Evolutionary conservation across 2,797 vertebrate genomes (phyloP).

Genomic region (Thamnophis elegans): DNA sequence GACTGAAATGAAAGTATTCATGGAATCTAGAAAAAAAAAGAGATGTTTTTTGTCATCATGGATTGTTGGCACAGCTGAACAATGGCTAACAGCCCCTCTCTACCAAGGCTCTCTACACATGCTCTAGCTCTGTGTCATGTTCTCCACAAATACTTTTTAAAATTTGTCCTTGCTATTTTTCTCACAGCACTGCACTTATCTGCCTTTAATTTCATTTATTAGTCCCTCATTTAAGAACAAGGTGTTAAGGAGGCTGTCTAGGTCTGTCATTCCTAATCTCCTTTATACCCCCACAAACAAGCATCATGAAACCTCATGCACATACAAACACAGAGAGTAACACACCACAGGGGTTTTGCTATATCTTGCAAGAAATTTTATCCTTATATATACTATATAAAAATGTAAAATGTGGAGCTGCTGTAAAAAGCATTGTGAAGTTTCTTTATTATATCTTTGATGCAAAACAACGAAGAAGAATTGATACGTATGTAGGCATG

Average conservation of each 20-base stretch:
- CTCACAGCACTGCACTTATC: neutral
- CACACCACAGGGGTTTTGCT: neutral
- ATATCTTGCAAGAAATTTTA: neutral
- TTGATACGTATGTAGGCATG: neutral
- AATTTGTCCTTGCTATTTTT: neutral
- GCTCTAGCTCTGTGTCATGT: neutral
- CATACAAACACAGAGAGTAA: neutral
- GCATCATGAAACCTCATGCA: neutral
- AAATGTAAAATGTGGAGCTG: neutral
- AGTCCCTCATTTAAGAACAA: neutral
- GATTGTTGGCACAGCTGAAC: neutral
- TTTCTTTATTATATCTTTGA: neutral
- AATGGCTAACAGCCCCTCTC: neutral
- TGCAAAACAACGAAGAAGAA: neutral
- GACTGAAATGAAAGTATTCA: neutral
- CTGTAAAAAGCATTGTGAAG: neutral
- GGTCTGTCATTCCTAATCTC: neutral
- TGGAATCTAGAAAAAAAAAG: neutral
- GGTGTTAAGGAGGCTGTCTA: neutral
- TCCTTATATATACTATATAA: neutral
- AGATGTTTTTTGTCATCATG: neutral
- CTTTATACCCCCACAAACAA: neutral
- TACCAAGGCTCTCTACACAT: neutral
- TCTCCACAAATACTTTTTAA: neutral
- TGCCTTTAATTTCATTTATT: neutral